Evolutionary conservation across 2,888 invertebrate genomes (phyloP), one percentile per base, ranked within the genome.

Genomic region (Rotaria magnacalcarata): DNA sequence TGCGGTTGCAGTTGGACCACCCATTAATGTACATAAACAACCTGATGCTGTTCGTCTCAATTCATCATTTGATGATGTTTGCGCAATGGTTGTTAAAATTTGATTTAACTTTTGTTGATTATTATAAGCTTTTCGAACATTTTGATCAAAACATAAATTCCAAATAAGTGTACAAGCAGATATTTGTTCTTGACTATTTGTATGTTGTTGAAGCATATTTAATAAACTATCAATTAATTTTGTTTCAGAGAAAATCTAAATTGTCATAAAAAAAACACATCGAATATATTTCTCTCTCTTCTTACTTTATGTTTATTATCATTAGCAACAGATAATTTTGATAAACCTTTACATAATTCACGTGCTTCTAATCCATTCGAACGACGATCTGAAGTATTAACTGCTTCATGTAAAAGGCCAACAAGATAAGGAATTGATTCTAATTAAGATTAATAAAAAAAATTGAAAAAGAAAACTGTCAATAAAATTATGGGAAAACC

Each of bases 311-410:
- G 5, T 47, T 80, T 80, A 47, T 80, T 80, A 43, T 80, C n/a
- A 47, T 80, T n/a, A n/a, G 47, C 43, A n/a, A 80, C 80, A 14
- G 80, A 43, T 47, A 80, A 47, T 80, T 80, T 80, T 6, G 80
- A 80, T 80, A 80, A n/a, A 47, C 80, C 80, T 47, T 80, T 80
- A 47, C 80, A 80, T n/a, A 80, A 47, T 80, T 80, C 80, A 47
- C 43, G 47, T 47, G 80, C 24, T n/a, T 47, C 47, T 14, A 80
- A n/a, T 10, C 80, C 80, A 47, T 24, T 0, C 14, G 43, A 43
- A 24, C 80, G 80, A 47, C 80, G 80, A n/a, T 80, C 80, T 47
- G 2, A 3, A 10, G 0, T 47, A 5, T 10, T 47, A 10, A 80
- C 47, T 43, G 80, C 21, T 47, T 47, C 24, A 47, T n/a, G 14